Evolutionary conservation across 2,113 vertebrate species (phyloP), one percentile per base, ranked within the genome.

Genomic region (Herpetotheres cachinnans): DNA sequence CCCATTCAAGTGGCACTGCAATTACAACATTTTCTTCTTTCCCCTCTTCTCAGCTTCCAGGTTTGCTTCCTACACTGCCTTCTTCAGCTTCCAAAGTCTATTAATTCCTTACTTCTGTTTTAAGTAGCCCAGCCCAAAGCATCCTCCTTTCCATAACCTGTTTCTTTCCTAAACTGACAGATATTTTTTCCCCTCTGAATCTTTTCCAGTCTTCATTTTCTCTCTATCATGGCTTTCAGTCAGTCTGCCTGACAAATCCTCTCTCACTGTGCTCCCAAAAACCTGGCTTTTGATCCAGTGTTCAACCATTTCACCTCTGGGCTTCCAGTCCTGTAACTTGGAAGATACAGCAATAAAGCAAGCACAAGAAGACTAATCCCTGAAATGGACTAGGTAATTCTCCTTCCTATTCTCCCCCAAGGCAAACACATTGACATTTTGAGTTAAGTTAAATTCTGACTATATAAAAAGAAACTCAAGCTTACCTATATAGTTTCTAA

Each of bases 311-410:
- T 96, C 67, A 93, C 92, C 90, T 78, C 82, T 93, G 95, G 93
- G 92, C 82, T 96, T 95, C 71, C 47, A 83, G 85, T 82, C 59
- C 93, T 94, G 72, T 83, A 86, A 83, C 93, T 66, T 92, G 63
- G 92, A 93, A 90, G 93, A 93, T 91, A 82, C 0, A 88, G 92
- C 71, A 92, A 91, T 92, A 95, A 93, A 88, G 92, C 36, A 83
- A 93, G 85, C 78, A 72, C 73, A 80, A 86, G 82, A 82, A 93
- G 20, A 94, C 92, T 97, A 94, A 96, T 95, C 92, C 87, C 88
- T 92, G 88, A 91, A 86, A 93, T 90, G 91, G 92, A 73, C 96
- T 95, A 40, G 46, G 46, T 86, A 90, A 72, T 95, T 94, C 87
- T 96, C 78, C 82, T 80, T 88, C 52, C 79, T 88, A 38, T 82